Base-by-base conservation (phyloP, 1,140 invertebrate species). In the Oreohelix idahoensis region DNA sequence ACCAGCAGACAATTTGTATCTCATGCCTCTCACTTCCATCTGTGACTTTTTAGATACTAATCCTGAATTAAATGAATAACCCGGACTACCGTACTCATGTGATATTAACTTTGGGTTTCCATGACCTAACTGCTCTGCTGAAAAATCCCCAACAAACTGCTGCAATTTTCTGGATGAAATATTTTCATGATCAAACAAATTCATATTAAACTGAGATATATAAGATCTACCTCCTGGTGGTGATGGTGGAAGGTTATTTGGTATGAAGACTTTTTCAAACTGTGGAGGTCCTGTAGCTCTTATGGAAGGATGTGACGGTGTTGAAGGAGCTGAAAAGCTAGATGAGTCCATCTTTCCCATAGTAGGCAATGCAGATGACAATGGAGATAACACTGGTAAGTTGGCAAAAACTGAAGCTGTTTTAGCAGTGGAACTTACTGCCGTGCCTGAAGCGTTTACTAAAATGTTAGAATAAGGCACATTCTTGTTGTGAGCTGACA, bases 121-220 rank as follows among this genome's bases (percentile, higher is more conserved):
- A 58, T 23, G 42, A 45, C 5, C 42, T 45, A 45, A 5, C 15
- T 45, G 51, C 20, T 58, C 51, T 4, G 20, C 26, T 58, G 51
- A 58, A 58, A 15, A 2, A 23, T 23, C 23, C 26, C 26, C 10
- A 2, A 23, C 23, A 11, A 23, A 20, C 10, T 58, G 51, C 2
- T 58, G 8, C 10, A 58, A 58, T 58, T 11, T 58, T 23, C 26
- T 58, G 10, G 10, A 2, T 4, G 51, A 4, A 58, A 58, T 58
- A 58, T 58, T 58, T 10, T 58, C 51, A 58, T 23, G 4, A 58
- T 81, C 79, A 51, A 81, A 81, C 29, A 81, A n/a, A 81, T 81
- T 81, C 20, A 38, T n/a, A 66, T 32, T 73, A 11, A 42, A 45
- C 4, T 69, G 53, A 39, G 36, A 13, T 29, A 39, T 49, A 29